Evolutionary conservation across 2,888 invertebrate species (phyloP).

Genomic region (Tromatobia lineatoria): DNA sequence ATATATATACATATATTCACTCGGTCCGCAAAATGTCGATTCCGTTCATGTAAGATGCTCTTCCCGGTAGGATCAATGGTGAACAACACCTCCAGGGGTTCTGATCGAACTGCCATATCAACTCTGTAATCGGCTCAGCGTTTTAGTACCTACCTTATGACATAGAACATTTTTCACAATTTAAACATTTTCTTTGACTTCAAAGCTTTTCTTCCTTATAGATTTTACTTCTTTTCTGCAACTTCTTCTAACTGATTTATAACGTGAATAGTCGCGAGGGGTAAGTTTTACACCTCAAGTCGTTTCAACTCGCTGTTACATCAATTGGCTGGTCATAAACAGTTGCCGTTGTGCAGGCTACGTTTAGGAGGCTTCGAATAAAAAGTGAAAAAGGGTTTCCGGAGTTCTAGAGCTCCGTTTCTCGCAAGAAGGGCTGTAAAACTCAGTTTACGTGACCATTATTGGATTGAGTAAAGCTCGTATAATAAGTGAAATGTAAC

Average conservation of each 20-base stretch:
- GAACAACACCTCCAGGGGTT: neutral
- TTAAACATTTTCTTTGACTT: neutral
- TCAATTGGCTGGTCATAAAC: neutral
- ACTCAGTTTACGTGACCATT: neutral
- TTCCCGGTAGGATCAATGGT: neutral
- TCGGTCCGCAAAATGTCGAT: slow-evolving; percentile 4
- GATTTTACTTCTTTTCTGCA: neutral
- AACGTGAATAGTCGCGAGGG: neutral
- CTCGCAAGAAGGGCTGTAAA: neutral
- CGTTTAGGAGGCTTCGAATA: neutral
- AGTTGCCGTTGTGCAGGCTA: neutral
- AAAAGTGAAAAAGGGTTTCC: neutral
- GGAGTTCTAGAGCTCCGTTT: neutral
- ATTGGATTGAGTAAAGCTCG: neutral
- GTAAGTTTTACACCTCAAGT: neutral
- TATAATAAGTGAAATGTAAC: neutral
- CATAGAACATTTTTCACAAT: neutral
- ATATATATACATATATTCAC: too few relatives aligned
- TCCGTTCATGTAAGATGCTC: slow-evolving; percentile 21
- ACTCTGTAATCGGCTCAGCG: neutral
- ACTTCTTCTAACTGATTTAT: neutral
- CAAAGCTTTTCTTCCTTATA: neutral
- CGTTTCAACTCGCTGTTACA: neutral
- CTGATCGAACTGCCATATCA: neutral
- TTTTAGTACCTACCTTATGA: neutral